phyloP scores from a whole-genome alignment of 2,113 vertebrate species.

The Sula dactylatra region DNA sequence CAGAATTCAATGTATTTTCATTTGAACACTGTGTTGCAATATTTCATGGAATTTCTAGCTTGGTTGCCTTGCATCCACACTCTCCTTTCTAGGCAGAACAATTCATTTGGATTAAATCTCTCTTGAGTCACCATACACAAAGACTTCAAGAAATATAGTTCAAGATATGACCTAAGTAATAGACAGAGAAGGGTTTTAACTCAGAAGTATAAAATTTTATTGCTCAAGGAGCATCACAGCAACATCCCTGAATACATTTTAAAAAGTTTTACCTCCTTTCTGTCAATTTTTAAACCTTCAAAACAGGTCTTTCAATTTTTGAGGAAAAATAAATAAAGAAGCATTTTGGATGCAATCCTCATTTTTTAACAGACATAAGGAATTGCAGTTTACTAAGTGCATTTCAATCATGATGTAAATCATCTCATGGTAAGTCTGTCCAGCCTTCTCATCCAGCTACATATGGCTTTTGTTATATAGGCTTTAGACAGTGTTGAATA shows the following conservation, averaged over 20 bases:
- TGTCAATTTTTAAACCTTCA: not conserved
- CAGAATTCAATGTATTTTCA: not conserved
- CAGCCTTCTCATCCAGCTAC: not conserved
- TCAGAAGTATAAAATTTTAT: not conserved
- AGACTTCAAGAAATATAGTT: not conserved
- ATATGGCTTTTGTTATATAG: not conserved
- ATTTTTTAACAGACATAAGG: not conserved
- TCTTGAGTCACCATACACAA: not conserved
- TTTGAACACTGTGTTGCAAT: not conserved
- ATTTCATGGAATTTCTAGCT: not conserved
- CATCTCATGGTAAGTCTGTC: not conserved
- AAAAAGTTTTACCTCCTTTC: not conserved
- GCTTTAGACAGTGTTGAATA: not conserved
- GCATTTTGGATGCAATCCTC: not conserved
- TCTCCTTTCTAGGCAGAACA: not conserved
- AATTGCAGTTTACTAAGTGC: not conserved
- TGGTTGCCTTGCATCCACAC: not conserved
- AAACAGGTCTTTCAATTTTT: not conserved
- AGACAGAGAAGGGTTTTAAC: not conserved
- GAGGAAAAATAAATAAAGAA: rapidly evolving
- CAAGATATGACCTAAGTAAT: not conserved
- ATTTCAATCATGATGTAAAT: not conserved
- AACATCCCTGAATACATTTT: not conserved
- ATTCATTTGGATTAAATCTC: not conserved
- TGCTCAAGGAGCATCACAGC: not conserved